Base-by-base conservation (phyloP, 2,113 vertebrate species). In the Hippocampus abdominalis region DNA sequence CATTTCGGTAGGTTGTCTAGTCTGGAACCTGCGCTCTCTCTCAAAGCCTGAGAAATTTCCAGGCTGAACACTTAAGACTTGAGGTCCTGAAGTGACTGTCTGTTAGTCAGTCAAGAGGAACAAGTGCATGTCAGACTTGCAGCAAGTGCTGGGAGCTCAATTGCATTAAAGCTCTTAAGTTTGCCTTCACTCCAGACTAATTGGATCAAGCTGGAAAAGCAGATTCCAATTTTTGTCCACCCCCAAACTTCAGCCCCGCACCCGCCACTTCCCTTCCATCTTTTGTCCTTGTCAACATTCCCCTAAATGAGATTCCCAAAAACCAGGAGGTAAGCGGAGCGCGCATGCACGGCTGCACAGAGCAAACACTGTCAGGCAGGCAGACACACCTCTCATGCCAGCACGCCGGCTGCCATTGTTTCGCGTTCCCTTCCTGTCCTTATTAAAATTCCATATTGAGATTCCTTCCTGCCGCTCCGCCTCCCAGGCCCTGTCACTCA, bases 371-470 rank as follows among this genome's bases (percentile, higher is more conserved):
- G 81, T 84, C 88, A 88, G 70, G 83, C 86, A 42, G 72, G 83
- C 87, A 89, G 83, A 86, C 86, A 87, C 87, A 89, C 90, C 88
- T 90, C 87, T 87, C 84, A 78, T 82, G 64, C 88, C 81, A 83
- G 72, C 85, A 13, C 25, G 79, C 80, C 7, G 82, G 54, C 81
- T 89, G 86, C 74, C 88, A 87, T 80, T 82, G 64, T 76, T 71
- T 81, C 85, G 18, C 65, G 46, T 51, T 67, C 65, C 86, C 80
- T 87, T 86, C 73, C 81, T 64, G 79, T 86, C 84, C 88, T 89
- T 89, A 89, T 91, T 91, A 89, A 89, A 90, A 89, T 89, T 90
- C 89, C 89, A 87, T 88, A 89, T 88, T 87, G 86, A 87, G 88
- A 90, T 90, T 89, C 88, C 84, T 84, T 63, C 51, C 88, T 86